Base-by-base conservation (phyloP, 1,140 invertebrate species). In the Druon quercuslanigerum region DNA sequence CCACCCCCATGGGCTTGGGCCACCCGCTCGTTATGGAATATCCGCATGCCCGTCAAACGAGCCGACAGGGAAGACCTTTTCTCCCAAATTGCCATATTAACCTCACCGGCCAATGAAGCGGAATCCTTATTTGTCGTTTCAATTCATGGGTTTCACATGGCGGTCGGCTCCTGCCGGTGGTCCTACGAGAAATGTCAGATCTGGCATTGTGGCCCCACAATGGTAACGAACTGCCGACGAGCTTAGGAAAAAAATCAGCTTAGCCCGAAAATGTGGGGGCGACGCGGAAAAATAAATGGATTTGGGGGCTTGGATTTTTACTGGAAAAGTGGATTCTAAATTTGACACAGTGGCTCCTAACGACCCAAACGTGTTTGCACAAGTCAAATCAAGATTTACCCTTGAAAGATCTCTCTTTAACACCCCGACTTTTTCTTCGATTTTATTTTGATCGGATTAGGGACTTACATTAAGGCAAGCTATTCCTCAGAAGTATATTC, bases 11-110 rank as follows among this genome's bases (percentile, higher is more conserved):
- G 50, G 51, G 57, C n/a, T 71, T 54, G 19, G 57, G 57, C 57
- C 71, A 75, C 57, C 77, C 73, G 79, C 81, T 84, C 50, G 83
- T 84, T 84, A 84, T 74, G 52, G 78, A 82, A 80, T 76, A 78
- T 80, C 81, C 82, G 66, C 82, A 83, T 82, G 71, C 71, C 46
- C 66, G 66, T 76, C 66, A 76, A 76, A 76, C 74, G 74, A 76
- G 74, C 74, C 74, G 74, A 71, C 74, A 60, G 54, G 17, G 72
- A 73, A 51, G 72, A 51, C 52, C 73, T 60, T 74, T 74, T 66
- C 73, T 74, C 56, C 54, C 60, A 74, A 74, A 74, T 74, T 60
- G 73, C 73, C 73, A 60, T 74, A 74, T 74, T 74, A 74, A 74
- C 73, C 73, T 74, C 73, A 50, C 51, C 73, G 73, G 54, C 51